Evolutionary conservation across 2,888 invertebrate genomes (phyloP).

Genomic region (Cephus pulcher): DNA sequence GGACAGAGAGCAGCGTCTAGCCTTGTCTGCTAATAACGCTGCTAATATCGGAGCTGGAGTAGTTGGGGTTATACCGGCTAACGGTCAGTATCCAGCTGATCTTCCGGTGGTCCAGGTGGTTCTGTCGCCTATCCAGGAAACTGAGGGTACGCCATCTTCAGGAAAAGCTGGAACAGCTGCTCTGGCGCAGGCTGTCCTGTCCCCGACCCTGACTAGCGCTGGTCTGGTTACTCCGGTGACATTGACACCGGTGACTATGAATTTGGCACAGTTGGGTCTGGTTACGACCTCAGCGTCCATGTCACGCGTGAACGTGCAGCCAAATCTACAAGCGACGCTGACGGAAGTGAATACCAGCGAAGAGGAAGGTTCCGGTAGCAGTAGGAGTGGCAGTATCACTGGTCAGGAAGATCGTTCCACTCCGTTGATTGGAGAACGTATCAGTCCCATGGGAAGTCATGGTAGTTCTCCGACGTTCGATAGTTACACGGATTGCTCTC

Average conservation of each 20-base stretch:
- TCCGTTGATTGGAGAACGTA: slow-evolving; percentile 54
- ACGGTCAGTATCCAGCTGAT: slow-evolving; percentile 70
- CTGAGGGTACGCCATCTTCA: slow-evolving; percentile 71
- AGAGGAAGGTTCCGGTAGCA: slow-evolving; percentile 49
- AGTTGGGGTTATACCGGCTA: slow-evolving; percentile 74
- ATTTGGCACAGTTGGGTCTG: slow-evolving; percentile 66
- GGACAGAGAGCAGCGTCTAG: slow-evolving; percentile 77
- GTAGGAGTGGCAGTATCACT: slow-evolving; percentile 59
- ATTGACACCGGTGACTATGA: slow-evolving; percentile 68
- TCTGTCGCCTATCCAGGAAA: slow-evolving; percentile 86
- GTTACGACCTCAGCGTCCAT: slow-evolving; percentile 70
- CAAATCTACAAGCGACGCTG: slow-evolving; percentile 47
- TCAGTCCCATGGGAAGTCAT: slow-evolving; percentile 52
- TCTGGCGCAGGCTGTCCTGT: slow-evolving; percentile 81
- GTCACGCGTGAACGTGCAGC: slow-evolving; percentile 55
- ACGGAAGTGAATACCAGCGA: slow-evolving; percentile 59
- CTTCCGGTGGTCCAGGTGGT: slow-evolving; percentile 81
- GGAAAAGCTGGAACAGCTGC: slow-evolving; percentile 79
- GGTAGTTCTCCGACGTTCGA: slow-evolving; percentile 58
- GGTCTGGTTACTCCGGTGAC: slow-evolving; percentile 66
- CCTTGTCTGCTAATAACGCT: slow-evolving; percentile 64
- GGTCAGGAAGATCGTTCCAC: slow-evolving; percentile 60
- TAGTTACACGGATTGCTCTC: slow-evolving; percentile 55
- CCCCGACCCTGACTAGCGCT: slow-evolving; percentile 71
- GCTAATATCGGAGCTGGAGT: slow-evolving; percentile 72